Conservation (phyloP, 2,113 vertebrate genomes). For the Gadus chalcogrammus region DNA sequence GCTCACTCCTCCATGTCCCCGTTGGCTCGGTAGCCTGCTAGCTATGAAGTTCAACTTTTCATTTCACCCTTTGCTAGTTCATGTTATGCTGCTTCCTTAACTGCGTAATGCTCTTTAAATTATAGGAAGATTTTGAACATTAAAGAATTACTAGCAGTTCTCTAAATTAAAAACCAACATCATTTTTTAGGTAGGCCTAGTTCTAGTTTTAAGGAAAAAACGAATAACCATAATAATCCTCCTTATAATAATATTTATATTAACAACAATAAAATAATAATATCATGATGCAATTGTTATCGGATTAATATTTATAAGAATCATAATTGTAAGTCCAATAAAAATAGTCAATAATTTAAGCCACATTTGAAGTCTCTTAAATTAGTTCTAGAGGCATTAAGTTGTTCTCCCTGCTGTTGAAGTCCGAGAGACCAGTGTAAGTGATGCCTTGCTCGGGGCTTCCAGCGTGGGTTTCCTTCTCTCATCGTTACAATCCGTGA, state of each 20-base stretch:
- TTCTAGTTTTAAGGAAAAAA: background rate
- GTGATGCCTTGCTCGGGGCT: too few relatives aligned
- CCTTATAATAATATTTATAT: background rate
- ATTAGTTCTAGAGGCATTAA: too few relatives aligned
- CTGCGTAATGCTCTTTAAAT: too few relatives aligned
- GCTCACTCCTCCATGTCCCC: background rate
- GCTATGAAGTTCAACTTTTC: too few relatives aligned
- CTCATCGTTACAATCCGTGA: too few relatives aligned
- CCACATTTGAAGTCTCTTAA: background rate
- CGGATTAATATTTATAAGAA: background rate
- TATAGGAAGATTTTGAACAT: too few relatives aligned
- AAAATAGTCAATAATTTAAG: background rate
- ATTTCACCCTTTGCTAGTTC: too few relatives aligned
- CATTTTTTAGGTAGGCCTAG: background rate
- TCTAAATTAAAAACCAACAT: background rate
- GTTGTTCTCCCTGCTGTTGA: too few relatives aligned
- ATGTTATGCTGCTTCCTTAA: too few relatives aligned
- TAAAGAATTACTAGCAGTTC: too few relatives aligned
- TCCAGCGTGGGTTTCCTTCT: too few relatives aligned
- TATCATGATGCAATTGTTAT: background rate
- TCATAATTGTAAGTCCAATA: background rate
- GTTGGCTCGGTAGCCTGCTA: background rate
- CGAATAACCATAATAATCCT: background rate
- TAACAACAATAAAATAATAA: background rate
- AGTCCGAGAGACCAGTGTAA: too few relatives aligned